phyloP scores from a whole-genome alignment of 2,113 vertebrate species.

The Gallinago media region DNA sequence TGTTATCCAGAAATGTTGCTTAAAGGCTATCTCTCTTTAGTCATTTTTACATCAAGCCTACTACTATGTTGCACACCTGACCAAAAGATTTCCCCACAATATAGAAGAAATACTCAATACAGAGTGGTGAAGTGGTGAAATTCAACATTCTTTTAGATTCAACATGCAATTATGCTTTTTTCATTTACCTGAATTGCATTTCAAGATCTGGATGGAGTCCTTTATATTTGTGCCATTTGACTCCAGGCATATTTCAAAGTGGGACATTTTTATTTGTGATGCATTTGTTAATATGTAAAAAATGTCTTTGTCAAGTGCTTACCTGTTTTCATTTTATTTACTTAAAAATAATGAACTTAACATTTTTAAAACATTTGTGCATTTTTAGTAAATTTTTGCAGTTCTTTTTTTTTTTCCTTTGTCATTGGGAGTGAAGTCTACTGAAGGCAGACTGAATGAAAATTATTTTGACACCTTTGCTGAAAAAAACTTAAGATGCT shows the following conservation, averaged over 20 bases:
- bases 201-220: background rate
- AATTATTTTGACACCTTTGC: slow-evolving; percentile 17
- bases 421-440: background rate
- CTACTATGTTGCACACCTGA: background rate
- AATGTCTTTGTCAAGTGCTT: slow-evolving; percentile 34
- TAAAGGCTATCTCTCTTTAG: background rate
- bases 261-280: slow-evolving; percentile 15
- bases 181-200: background rate
- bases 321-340: slow-evolving; percentile 56
- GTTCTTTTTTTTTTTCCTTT: background rate
- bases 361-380: background rate
- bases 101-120: background rate
- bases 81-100: background rate
- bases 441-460: background rate
- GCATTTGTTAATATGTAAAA: slow-evolving; percentile 44
- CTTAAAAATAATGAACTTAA: slow-evolving; percentile 23
- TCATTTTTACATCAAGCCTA: background rate
- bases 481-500: background rate
- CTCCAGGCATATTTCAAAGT: slow-evolving; percentile 5
- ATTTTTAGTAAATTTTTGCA: background rate
- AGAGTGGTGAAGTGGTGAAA: background rate
- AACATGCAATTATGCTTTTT: background rate
- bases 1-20: background rate
- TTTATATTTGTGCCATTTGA: slow-evolving; percentile 10
- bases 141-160: background rate